These are phyloP conservation scores for Rambutsinella grinnellia DNA, from an alignment of 2,888 invertebrate species.

Conservation along the genomic window DNA sequence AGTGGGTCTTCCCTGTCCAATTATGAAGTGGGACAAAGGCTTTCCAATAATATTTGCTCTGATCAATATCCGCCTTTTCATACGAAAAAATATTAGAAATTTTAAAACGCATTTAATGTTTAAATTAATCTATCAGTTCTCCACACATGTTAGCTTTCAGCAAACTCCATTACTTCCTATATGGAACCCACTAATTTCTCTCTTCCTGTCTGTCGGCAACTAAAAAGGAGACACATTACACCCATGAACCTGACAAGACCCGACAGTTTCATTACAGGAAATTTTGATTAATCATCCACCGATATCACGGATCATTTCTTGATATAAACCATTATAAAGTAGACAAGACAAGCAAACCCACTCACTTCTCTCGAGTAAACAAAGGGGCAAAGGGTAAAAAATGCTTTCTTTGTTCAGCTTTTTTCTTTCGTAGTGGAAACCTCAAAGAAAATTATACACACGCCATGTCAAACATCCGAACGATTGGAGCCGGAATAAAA, in stretches of 20 bases:
- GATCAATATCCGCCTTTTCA: no score
- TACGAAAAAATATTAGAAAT: no score
- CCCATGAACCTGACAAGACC: constrained; percentile 32
- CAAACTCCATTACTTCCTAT: no score
- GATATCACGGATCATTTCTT: not conserved
- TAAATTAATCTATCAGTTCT: no score
- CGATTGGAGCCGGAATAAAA: constrained; percentile 5
- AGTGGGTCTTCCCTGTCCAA: no score
- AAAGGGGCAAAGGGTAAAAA: not conserved
- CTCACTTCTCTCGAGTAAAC: not conserved
- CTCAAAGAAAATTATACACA: constrained; percentile 44
- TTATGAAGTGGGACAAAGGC: no score
- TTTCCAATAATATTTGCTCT: no score
- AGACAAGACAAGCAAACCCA: constrained; percentile 20
- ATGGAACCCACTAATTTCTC: constrained; percentile 19
- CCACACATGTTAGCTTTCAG: no score
- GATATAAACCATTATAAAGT: constrained; percentile 6
- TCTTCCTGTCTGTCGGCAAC: constrained; percentile 42
- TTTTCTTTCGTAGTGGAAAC: constrained; percentile 5
- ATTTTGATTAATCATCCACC: constrained; percentile 59
- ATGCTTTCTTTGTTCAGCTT: constrained; percentile 2
- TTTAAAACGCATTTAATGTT: no score
- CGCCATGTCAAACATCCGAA: constrained; percentile 31
- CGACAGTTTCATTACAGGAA: constrained; percentile 47
- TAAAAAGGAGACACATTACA: constrained; percentile 36